Percentiles rank a stretch among this genome's conserved stretches.
phyloP scores from a whole-genome alignment of 2,797 vertebrate genomes.

The Mormyrus hasselquistii region DNA sequence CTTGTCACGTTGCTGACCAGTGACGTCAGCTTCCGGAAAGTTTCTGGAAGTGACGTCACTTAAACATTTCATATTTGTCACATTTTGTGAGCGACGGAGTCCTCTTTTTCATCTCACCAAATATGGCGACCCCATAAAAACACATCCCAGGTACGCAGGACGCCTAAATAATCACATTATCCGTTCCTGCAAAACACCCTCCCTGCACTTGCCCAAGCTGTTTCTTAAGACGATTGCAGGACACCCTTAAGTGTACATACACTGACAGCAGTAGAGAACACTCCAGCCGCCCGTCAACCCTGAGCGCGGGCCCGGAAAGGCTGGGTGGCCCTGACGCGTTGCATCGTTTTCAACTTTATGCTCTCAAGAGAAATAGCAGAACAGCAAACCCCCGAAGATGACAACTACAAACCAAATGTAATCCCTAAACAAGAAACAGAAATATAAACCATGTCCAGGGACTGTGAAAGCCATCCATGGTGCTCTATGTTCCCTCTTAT shows the following conservation, averaged over 20 bases:
- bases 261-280: neutral
- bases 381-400: neutral
- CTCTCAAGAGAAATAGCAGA: neutral
- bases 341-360: neutral
- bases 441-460: neutral
- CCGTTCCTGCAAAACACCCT: neutral
- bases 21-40: neutral
- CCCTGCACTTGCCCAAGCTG: neutral
- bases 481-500: neutral
- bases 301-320: neutral
- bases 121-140: neutral
- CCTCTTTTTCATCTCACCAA: neutral
- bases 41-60: neutral
- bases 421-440: neutral
- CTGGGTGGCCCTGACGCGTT: neutral
- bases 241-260: neutral
- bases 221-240: neutral
- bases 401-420: neutral
- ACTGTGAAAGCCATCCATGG: neutral
- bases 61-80: neutral
- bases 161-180: neutral
- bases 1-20: neutral
- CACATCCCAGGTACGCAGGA: neutral
- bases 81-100: neutral
- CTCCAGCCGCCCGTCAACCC: neutral